Evolutionary conservation across 2,113 vertebrate genomes (phyloP).

Genomic region (Hystrix brachyura): DNA sequence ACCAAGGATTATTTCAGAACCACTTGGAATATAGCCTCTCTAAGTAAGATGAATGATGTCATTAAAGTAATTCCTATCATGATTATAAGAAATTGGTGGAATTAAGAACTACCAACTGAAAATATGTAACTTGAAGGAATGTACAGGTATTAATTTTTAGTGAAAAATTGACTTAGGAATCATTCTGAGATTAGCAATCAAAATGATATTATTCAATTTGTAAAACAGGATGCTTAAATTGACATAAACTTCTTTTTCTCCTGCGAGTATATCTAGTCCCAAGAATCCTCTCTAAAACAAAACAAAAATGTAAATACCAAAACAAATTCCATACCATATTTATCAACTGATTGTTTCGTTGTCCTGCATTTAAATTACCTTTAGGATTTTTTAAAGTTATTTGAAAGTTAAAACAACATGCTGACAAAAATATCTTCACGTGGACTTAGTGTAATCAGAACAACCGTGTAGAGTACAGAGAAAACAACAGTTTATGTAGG

Average conservation of each 20-base stretch:
- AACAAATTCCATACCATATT: background rate
- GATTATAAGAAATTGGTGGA: constrained; percentile 6
- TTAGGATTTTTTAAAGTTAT: background rate
- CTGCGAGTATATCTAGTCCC: background rate
- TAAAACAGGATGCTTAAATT: background rate
- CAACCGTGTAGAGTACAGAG: background rate
- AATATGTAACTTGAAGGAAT: constrained; percentile 25
- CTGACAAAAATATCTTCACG: background rate
- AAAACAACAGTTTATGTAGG: background rate
- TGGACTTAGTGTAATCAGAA: background rate
- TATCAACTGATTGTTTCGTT: background rate
- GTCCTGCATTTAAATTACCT: background rate
- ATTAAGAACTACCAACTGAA: background rate
- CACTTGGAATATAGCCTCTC: background rate
- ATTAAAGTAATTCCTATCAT: constrained; percentile 28
- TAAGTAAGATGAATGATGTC: background rate
- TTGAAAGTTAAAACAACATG: constrained; percentile 25
- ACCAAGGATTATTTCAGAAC: background rate
- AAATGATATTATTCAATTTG: background rate
- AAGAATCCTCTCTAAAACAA: background rate
- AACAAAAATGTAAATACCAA: background rate
- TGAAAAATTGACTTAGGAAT: background rate
- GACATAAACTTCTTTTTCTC: background rate
- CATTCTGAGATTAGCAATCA: background rate
- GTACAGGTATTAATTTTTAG: constrained; percentile 2